Base-by-base conservation (phyloP, 1,140 invertebrate genomes). In the Solenopsis invicta region DNA sequence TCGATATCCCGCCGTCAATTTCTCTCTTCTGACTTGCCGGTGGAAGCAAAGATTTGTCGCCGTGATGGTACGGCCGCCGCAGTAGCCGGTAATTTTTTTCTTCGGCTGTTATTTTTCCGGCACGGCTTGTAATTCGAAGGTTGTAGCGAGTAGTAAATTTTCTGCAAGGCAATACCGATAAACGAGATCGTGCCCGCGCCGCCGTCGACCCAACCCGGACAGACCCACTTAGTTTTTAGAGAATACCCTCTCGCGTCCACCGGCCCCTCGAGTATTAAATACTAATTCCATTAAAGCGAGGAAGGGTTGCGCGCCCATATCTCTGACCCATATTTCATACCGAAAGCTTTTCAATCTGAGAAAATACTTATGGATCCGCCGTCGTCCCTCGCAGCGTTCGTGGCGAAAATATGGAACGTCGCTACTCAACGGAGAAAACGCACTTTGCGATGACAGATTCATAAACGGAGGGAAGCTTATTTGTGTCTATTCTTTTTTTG, bases 251-350 rank as follows among this genome's bases (percentile, higher is more conserved):
- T 90, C 91, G 82, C 85, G 78, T 75, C 59, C 80, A 86, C 85
- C 87, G 80, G 87, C 75, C 81, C 89, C 88, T 90, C 93, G 92
- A 69, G 89, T 94, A 95, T 95, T 95, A 95, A 95, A 95, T 94
- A 95, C 94, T 95, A 95, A 95, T 95, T 95, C 94, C 94, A 95
- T 95, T 95, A 95, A 95, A 95, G 92, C 91, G 91, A 93, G 93
- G 93, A 95, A 95, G 94, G 94, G 95, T 94, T 95, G 94, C 86
- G 94, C 85, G 89, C 85, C 89, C 89, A 81, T 90, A 93, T 93
- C 91, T 94, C 92, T 94, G 93, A 94, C 94, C 93, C 94, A 95
- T 95, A 95, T 95, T 93, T 95, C 95, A 95, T 95, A 91, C 89
- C 92, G 80, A 94, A 94, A 95, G 94, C 94, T 94, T 95, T 95